Conservation (phyloP, 1,140 invertebrate genomes). For the Tyrophagus putrescentiae region DNA sequence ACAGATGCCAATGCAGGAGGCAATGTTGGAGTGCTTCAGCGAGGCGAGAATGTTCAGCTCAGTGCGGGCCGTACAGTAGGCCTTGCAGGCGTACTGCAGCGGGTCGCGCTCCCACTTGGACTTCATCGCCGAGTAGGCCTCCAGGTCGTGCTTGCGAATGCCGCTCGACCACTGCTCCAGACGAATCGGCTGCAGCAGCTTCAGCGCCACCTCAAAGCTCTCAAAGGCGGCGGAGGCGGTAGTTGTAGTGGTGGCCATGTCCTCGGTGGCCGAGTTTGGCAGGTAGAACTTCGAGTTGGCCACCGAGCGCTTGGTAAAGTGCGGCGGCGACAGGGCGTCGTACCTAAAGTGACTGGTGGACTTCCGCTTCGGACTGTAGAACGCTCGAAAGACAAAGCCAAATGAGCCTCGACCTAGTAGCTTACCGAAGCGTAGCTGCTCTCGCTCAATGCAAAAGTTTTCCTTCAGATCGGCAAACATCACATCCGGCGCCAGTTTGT, state of each 20-base stretch:
- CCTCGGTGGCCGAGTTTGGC: neutral
- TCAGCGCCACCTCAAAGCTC: slow-evolving; percentile 63
- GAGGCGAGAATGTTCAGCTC: slow-evolving; percentile 90
- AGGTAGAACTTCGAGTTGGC: slow-evolving; percentile 12
- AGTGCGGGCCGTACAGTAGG: slow-evolving; percentile 84
- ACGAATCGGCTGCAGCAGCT: slow-evolving; percentile 83
- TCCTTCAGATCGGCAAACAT: slow-evolving; percentile 76
- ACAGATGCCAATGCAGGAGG: slow-evolving; percentile 78
- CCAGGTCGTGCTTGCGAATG: slow-evolving; percentile 51
- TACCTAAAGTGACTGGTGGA: too few species aligned
- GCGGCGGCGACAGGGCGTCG: neutral
- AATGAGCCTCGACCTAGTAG: slow-evolving; percentile 88
- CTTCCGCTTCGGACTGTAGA: slow-evolving; percentile 45
- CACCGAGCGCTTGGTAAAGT: slow-evolving; percentile 1
- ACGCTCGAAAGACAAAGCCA: slow-evolving; percentile 82
- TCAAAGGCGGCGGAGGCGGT: neutral
- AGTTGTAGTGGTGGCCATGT: too few species aligned
- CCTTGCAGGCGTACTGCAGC: slow-evolving; percentile 74
- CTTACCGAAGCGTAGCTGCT: slow-evolving; percentile 58
- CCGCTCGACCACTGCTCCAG: slow-evolving; percentile 48
- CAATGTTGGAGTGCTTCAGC: slow-evolving; percentile 82
- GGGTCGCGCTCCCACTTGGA: slow-evolving; percentile 82
- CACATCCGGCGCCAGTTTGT: slow-evolving; percentile 65
- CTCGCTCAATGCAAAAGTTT: slow-evolving; percentile 55
- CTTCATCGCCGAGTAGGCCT: slow-evolving; percentile 64